Percentiles rank a stretch among this genome's conserved stretches.
phyloP scores from a whole-genome alignment of 2,888 invertebrate species.

The Invenusta paracnida region DNA sequence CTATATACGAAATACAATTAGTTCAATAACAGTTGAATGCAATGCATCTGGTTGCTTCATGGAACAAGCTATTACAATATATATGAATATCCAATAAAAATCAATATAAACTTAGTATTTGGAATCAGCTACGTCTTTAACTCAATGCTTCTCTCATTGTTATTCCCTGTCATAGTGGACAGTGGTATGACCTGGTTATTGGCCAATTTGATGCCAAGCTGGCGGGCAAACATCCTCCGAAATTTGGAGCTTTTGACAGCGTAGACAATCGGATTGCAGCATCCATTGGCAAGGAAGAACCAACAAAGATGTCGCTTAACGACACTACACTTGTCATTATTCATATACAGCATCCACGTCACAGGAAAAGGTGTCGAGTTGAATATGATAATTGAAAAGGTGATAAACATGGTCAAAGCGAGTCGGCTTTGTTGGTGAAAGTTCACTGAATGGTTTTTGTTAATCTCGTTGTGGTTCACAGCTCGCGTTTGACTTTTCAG shows the following conservation, averaged over 20 bases:
- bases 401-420: background rate
- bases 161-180: background rate
- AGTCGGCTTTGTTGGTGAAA: background rate
- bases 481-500: background rate
- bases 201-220: background rate
- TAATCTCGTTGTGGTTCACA: too few species aligned
- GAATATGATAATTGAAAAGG: background rate
- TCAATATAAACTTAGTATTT: too few species aligned
- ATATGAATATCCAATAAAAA: too few species aligned
- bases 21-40: too few species aligned
- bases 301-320: background rate
- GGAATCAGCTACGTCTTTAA: too few species aligned
- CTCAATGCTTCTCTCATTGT: too few species aligned
- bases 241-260: background rate
- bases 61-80: too few species aligned
- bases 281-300: background rate
- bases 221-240: background rate
- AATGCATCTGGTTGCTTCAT: too few species aligned
- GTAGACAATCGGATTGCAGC: conserved; percentile 12
- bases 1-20: too few species aligned
- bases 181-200: background rate
- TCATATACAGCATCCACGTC: background rate
- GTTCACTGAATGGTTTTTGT: background rate
- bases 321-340: background rate
- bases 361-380: conserved; percentile 28